Evolutionary conservation across 2,888 invertebrate genomes (phyloP).

Genomic region (Parnassius mnemosyne): DNA sequence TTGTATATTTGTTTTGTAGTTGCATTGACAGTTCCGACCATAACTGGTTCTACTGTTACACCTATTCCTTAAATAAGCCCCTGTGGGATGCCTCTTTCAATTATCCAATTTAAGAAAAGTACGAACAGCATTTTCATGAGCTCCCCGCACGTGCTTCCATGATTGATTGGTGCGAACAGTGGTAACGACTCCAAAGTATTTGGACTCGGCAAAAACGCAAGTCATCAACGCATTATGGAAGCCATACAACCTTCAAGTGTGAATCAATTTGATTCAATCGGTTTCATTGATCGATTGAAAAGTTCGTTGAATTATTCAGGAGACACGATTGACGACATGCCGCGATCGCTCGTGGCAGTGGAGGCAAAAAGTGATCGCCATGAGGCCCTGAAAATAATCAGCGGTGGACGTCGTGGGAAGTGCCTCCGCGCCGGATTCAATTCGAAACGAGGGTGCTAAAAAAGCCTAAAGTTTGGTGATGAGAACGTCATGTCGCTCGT

Average conservation of each 20-base stretch:
- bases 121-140: slow-evolving; percentile 56
- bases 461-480: slow-evolving; percentile 74
- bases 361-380: slow-evolving; percentile 56
- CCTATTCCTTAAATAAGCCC: slow-evolving; percentile 38
- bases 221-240: slow-evolving; percentile 59
- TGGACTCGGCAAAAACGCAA: slow-evolving; percentile 67
- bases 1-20: slow-evolving; percentile 18
- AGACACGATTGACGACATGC: slow-evolving; percentile 75
- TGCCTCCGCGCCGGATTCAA: slow-evolving; percentile 55
- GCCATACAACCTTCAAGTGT: slow-evolving; percentile 73
- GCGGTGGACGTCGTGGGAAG: slow-evolving; percentile 64
- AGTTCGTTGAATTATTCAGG: slow-evolving; percentile 76
- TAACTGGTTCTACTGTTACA: slow-evolving; percentile 51
- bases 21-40: slow-evolving; percentile 42
- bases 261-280: slow-evolving; percentile 77
- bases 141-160: slow-evolving; percentile 56
- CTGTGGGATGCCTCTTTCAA: slow-evolving; percentile 49
- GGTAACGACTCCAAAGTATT: slow-evolving; percentile 71
- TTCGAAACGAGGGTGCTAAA: slow-evolving; percentile 54
- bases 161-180: slow-evolving; percentile 68
- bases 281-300: slow-evolving; percentile 78
- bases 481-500: slow-evolving; percentile 79
- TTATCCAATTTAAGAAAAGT: slow-evolving; percentile 55
- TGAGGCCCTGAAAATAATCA: slow-evolving; percentile 59
- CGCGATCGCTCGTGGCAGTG: slow-evolving; percentile 59